Conservation (phyloP, 2,888 invertebrate genomes). For the Hartigia nigra region DNA sequence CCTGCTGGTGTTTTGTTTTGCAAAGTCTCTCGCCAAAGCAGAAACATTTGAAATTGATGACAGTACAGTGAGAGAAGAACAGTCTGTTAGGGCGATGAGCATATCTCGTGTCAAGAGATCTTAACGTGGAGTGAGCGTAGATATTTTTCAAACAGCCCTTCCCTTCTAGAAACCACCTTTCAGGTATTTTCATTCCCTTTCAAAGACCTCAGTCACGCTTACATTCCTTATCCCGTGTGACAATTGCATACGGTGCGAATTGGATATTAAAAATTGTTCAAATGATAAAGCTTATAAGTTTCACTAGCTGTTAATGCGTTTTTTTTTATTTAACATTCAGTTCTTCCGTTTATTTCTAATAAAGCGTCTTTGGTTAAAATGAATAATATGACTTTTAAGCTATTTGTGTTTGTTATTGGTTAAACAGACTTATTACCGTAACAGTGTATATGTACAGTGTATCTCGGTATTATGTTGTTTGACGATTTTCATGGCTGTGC, state of each 20-base stretch:
- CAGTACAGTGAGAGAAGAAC: slow-evolving; percentile 18
- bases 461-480: not conserved
- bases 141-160: not conserved
- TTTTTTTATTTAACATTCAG: not conserved
- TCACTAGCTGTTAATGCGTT: not conserved
- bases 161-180: not conserved
- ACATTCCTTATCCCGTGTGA: not conserved
- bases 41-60: slow-evolving; percentile 35
- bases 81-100: not conserved
- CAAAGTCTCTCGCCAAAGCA: slow-evolving; percentile 30
- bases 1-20: slow-evolving; percentile 39
- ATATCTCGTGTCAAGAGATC: not conserved
- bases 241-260: not conserved
- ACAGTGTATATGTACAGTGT: not conserved
- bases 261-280: not conserved
- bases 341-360: too few relatives aligned
- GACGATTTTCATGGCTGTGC: slow-evolving; percentile 5
- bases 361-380: not conserved
- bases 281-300: not conserved
- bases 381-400: not conserved
- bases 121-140: not conserved
- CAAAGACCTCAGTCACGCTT: not conserved
- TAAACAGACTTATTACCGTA: not conserved
- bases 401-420: not conserved
- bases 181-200: not conserved